Percentiles rank a stretch among this genome's conserved stretches.
Evolutionary conservation across 2,113 vertebrate genomes (phyloP).

Genomic region (Cyphotilapia sp.): DNA sequence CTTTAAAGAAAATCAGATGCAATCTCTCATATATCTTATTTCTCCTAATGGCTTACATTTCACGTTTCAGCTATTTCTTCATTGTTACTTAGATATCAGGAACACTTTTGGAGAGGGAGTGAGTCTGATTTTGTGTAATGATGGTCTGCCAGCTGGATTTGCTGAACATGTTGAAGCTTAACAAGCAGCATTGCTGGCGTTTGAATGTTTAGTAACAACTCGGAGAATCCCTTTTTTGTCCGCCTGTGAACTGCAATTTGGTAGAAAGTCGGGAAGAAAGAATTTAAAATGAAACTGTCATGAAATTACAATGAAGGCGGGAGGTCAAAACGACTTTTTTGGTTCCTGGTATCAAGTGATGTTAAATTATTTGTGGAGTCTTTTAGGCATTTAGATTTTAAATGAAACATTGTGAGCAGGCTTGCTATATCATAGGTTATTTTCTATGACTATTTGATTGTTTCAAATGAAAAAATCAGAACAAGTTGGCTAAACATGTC

Average conservation of each 20-base stretch:
- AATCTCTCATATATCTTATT: background rate
- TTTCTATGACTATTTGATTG: background rate
- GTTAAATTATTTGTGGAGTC: background rate
- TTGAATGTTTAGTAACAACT: background rate
- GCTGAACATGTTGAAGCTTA: constrained; percentile 1
- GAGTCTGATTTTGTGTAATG: constrained; percentile 8
- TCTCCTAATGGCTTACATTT: background rate
- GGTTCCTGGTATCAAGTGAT: background rate
- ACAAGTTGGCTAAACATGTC: constrained; percentile 5
- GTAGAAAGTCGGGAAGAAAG: background rate
- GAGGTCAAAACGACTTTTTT: background rate
- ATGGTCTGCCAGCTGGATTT: constrained; percentile 9
- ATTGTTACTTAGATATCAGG: background rate
- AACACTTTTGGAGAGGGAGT: background rate
- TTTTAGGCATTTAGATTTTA: background rate
- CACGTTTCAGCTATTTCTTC: background rate
- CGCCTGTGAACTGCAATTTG: background rate
- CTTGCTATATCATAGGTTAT: background rate
- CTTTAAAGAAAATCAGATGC: background rate
- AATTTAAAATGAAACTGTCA: background rate
- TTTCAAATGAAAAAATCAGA: background rate
- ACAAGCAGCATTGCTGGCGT: constrained; percentile 3
- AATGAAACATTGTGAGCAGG: background rate
- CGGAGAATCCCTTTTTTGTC: background rate
- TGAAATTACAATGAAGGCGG: background rate